phyloP scores from a whole-genome alignment of 2,888 invertebrate genomes.

The Parnassius orleans region DNA sequence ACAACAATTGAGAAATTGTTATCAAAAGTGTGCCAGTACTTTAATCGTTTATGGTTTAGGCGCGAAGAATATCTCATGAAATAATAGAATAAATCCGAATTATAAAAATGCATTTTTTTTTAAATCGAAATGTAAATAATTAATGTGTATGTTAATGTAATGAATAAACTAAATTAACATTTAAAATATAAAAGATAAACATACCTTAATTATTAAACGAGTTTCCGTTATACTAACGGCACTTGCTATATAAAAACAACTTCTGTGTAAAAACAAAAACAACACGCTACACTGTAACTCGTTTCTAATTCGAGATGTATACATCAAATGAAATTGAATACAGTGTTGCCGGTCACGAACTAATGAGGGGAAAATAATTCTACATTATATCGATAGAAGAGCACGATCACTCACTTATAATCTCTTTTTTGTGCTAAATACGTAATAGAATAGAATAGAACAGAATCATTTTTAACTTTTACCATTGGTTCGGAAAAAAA shows the following conservation, averaged over 20 bases:
- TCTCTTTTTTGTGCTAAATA: no score
- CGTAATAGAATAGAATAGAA: no score
- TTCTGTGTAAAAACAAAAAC: background rate
- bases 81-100: no score
- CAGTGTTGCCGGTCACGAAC: conserved; percentile 1
- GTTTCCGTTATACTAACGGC: background rate
- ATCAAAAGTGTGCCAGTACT: no score
- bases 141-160: background rate
- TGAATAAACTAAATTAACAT: background rate
- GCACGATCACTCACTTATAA: background rate
- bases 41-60: no score
- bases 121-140: no score
- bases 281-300: conserved; percentile 6
- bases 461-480: no score
- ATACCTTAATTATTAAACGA: conserved; percentile 2
- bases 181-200: background rate
- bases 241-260: conserved; percentile 1
- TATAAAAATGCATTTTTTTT: no score
- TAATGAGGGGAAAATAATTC: conserved; percentile 7
- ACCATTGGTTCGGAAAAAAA: no score
- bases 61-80: no score
- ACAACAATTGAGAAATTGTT: no score
- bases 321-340: conserved; percentile 26
- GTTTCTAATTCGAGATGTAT: conserved; percentile 7
- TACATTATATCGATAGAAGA: conserved; percentile 10